Conservation (phyloP, 2,797 vertebrate genomes). For the Myotis daubentonii region DNA sequence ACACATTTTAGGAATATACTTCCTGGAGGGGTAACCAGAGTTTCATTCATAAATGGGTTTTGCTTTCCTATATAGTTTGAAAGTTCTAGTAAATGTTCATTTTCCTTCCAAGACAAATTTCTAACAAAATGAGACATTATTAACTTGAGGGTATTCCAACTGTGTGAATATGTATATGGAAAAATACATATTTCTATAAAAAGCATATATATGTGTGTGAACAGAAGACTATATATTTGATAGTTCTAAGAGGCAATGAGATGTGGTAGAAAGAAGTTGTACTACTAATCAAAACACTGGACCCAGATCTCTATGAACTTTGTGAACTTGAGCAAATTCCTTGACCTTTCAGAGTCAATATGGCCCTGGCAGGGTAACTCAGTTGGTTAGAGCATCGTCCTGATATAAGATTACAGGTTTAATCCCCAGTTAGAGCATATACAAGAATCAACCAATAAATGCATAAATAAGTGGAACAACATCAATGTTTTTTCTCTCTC, state of each 20-base stretch:
- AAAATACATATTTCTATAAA: background rate
- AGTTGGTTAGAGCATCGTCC: background rate
- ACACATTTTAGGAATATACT: background rate
- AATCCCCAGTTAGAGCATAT: background rate
- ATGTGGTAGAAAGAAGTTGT: background rate
- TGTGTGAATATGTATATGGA: background rate
- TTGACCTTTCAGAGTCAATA: background rate
- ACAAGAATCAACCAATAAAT: background rate
- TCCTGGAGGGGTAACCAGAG: background rate
- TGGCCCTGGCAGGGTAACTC: background rate
- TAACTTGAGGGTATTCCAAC: background rate
- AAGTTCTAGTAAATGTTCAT: background rate
- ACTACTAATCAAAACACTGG: background rate
- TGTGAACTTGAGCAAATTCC: background rate
- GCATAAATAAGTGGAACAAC: background rate
- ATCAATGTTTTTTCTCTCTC: background rate
- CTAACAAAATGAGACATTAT: slow-evolving; percentile 10
- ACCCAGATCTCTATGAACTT: background rate
- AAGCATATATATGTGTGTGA: background rate
- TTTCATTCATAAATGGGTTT: background rate
- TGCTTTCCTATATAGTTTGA: background rate
- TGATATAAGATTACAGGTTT: background rate
- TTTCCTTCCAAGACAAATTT: slow-evolving; percentile 24
- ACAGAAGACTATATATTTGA: background rate
- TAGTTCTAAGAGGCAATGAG: background rate